phyloP scores from a whole-genome alignment of 2,888 invertebrate genomes.

The Rhogogaster chlorosoma region DNA sequence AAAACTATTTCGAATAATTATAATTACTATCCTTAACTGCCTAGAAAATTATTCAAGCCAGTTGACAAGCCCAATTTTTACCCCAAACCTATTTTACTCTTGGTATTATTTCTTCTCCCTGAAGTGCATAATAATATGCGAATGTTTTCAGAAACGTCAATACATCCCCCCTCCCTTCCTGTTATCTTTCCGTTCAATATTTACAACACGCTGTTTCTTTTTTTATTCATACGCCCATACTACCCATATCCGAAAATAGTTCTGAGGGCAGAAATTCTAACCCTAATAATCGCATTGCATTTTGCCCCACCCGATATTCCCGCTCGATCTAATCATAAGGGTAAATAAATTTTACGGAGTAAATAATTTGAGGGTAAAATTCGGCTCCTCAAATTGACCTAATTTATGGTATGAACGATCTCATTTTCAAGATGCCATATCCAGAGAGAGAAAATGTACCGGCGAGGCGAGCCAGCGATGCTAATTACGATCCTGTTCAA shows the following conservation, averaged over 20 bases:
- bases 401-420: conserved; percentile 13
- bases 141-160: conserved; percentile 28
- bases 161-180: not conserved
- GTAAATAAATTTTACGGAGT: not conserved
- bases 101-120: not conserved
- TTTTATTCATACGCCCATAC: not conserved
- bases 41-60: not conserved
- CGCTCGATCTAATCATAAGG: not conserved
- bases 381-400: not conserved
- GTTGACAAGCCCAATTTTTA: not conserved
- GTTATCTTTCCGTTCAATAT: conserved; percentile 33
- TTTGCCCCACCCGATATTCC: not conserved
- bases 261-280: not conserved
- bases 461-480: conserved; percentile 80
- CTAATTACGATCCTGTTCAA: conserved; percentile 88
- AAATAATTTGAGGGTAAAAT: conserved; percentile 18
- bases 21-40: not conserved
- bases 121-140: not conserved
- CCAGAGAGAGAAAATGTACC: conserved; percentile 65
- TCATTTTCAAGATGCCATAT: conserved; percentile 64
- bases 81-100: not conserved
- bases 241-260: not conserved
- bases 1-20: not conserved
- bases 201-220: not conserved
- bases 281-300: not conserved